Evolutionary conservation across 2,113 vertebrate species (phyloP).

Genomic region (Balaeniceps rex): DNA sequence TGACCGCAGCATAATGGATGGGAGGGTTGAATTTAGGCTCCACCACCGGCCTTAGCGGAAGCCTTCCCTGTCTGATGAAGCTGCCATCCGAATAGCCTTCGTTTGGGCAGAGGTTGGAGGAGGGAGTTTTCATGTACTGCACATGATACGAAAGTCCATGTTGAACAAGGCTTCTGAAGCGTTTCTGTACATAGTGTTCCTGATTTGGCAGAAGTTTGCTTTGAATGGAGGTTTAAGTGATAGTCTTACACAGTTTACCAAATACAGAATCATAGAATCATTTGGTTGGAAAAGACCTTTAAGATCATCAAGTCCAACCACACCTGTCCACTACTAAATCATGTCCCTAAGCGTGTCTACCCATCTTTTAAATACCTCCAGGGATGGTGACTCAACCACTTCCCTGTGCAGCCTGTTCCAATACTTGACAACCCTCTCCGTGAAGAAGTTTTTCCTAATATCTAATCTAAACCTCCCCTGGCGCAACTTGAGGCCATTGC

Average conservation of each 20-base stretch:
- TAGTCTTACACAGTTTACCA: not conserved
- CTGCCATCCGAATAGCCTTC: not conserved
- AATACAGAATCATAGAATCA: too few species aligned
- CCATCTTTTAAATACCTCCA: too few species aligned
- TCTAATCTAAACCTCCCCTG: too few species aligned
- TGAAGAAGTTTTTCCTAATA: too few species aligned
- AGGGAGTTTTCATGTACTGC: not conserved
- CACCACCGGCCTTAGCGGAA: accelerated
- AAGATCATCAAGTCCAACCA: too few species aligned
- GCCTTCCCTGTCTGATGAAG: not conserved
- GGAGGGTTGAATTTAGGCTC: not conserved
- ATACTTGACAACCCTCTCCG: too few species aligned
- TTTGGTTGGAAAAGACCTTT: too few species aligned
- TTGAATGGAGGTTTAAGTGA: not conserved
- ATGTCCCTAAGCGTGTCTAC: too few species aligned
- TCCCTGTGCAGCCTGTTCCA: too few species aligned
- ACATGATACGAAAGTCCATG: accelerated
- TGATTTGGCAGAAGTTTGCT: not conserved
- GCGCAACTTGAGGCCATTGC: too few species aligned
- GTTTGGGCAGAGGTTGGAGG: not conserved
- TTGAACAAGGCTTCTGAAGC: not conserved
- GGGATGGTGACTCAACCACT: too few species aligned
- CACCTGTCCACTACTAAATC: too few species aligned
- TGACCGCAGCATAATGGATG: accelerated
- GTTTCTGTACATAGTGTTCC: accelerated